Base-by-base conservation (phyloP, 1,140 invertebrate species). In the Dryas iulia region DNA sequence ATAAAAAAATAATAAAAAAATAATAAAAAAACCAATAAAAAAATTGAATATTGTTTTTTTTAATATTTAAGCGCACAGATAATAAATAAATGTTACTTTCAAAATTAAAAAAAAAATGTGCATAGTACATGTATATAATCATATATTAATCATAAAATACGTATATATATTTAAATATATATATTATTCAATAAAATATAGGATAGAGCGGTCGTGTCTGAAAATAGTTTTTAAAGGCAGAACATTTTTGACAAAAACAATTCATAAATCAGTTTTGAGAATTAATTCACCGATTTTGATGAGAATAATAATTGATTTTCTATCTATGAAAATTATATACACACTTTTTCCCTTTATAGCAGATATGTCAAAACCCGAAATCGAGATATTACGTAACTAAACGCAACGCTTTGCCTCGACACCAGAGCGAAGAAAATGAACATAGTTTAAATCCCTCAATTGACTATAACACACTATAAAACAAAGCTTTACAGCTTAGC, bases 141-240 rank as follows among this genome's bases (percentile, higher is more conserved):
- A 12, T 59, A 12, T 31, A 59, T 59, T 47, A 47, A 21, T 3
- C 3, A 47, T 47, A 39, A 39, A 39, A 39, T 39, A 39, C 33
- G n/a, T 39, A 12, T 39, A 39, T 39, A 39, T 39, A 57, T 25
- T 25, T 39, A 6, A 33, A 11, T 18, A 47, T 18, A 18, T 21
- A 18, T 47, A 47, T n/a, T 58, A 28, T 58, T 11, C 31, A 14
- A 61, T 14, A 39, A n/a, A 47, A 47, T 8, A 18, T 47, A 18
- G 21, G n/a, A 47, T 52, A 28, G 25, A 62, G 59, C 59, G 59
- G 39, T 62, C 59, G 59, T 62, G 59, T 62, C 59, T 62, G 59
- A 25, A 25, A 62, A 30, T 52, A 28, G 10, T 52, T 52, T 52
- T 23, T 52, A 10, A 4, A 47, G 39, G 28, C 39, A 39, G 4